phyloP scores from a whole-genome alignment of 2,888 invertebrate species.

The Platycnemis pennipes region DNA sequence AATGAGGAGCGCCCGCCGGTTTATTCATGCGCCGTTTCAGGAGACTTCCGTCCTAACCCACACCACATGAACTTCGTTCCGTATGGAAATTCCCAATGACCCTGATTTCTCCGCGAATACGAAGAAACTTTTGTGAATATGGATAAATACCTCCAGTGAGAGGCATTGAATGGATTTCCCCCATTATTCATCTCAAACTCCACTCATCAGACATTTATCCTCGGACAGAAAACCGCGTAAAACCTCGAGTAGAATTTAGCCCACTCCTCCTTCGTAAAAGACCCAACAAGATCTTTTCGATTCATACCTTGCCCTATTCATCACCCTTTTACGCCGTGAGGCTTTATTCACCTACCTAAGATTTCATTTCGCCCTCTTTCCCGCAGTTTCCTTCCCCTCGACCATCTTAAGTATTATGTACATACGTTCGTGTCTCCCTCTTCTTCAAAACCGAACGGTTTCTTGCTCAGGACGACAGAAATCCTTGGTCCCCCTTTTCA shows the following conservation, averaged over 20 bases:
- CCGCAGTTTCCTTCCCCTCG: neutral
- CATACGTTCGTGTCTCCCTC: constrained; percentile 39
- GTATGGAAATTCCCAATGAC: neutral
- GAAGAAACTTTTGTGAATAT: neutral
- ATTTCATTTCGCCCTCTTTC: neutral
- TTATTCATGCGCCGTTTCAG: constrained; percentile 42
- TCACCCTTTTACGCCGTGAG: neutral
- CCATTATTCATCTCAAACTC: neutral
- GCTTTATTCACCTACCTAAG: neutral
- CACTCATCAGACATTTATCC: neutral
- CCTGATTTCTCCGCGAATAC: neutral
- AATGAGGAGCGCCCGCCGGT: constrained; percentile 3
- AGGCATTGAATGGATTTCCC: neutral
- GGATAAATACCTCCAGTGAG: neutral
- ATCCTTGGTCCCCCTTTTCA: neutral
- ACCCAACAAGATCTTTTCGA: neutral
- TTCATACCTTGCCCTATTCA: neutral
- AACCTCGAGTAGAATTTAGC: neutral
- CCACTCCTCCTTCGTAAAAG: neutral
- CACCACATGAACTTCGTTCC: neutral
- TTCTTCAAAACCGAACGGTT: neutral
- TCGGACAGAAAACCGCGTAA: neutral
- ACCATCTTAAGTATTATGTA: neutral
- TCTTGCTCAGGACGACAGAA: neutral
- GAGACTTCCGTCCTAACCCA: constrained; percentile 24